Evolutionary conservation across 1,140 invertebrate species (phyloP), one percentile per base, ranked within the genome.

Genomic region (Zelostemma sp.): DNA sequence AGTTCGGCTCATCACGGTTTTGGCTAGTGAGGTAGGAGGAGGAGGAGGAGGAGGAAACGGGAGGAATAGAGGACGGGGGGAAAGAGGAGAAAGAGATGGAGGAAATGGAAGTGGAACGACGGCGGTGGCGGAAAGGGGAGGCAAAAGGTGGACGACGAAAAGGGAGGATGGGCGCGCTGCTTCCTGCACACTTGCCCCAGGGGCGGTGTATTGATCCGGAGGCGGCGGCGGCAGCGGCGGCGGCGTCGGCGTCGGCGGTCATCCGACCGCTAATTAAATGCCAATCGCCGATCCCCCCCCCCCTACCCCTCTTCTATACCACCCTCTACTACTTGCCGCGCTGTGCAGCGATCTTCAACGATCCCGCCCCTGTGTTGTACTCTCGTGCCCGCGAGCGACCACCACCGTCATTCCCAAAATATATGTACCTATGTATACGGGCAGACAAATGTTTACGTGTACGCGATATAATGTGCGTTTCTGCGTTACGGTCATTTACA

Each of bases 221-320:
- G 74, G 66, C 56, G 70, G 68, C n/a, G n/a, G n/a, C n/a, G n/a
- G n/a, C n/a, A n/a, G n/a, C n/a, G n/a, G n/a, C n/a, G n/a, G n/a
- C n/a, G n/a, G n/a, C n/a, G n/a, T n/a, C n/a, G n/a, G n/a, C n/a
- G n/a, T n/a, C 78, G 80, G 82, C 81, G 81, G 82, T 82, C 82
- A 80, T 66, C 70, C 81, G 76, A 77, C 81, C 83, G 82, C 84
- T 85, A 85, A 85, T 85, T 85, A 85, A 85, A 85, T 85, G 84
- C 84, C 84, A 85, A 85, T 85, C 82, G 84, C 79, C 80, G 73
- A 78, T 70, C 79, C 69, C 74, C 74, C 68, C 69, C 74, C 74
- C 68, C 68, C 69, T 72, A 58, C 72, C 64, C 62, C 72, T 63
- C 65, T 48, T 38, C 35, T 11, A 38, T 3, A 11, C 55, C 69